Base-by-base conservation (phyloP, 64 coral and sea anemone species). In the Actinia equina region DNA sequence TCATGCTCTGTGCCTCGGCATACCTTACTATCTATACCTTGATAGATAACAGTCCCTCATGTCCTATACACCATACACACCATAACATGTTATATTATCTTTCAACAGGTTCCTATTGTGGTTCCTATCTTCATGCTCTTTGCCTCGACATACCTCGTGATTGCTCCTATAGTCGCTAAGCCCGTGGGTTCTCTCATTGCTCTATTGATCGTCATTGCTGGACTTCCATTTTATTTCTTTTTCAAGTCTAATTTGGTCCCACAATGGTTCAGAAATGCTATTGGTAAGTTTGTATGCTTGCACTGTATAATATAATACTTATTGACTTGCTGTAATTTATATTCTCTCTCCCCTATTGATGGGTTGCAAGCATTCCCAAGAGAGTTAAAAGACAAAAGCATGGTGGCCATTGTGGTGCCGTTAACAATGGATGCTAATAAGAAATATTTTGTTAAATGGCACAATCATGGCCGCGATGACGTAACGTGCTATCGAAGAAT, bases 191-290 rank as follows among this genome's bases (percentile, higher is more conserved):
- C 85, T 17, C 60, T 77, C 56, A 18, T 87, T 71, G 85, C 85
- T 25, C 9, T 69, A 17, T 43, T 37, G 5, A 87, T 87, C 0
- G 61, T 87, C 85, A 44, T 87, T 5, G 59, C 85, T 52, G 85
- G 85, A 13, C 85, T 87, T 11, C 85, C 85, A 5, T 87, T 87
- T 42, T 87, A 87, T 45, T 87, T 87, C 65, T 67, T 87, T 23
- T 87, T 87, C 26, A 74, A 87, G 60, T 71, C 85, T 2, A 69
- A 69, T 27, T 87, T 43, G 27, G 65, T 87, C 3, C 85, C 85
- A 22, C 7, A 74, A 30, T 45, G 61, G 65, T 87, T 87, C 15
- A 44, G 51, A 14, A 17, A 57, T 43, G 53, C 23, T 59, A 56
- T 85, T 60, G 53, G 83, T 85, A 63, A 85, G 83, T 85, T 7